Conservation (phyloP, 2,113 vertebrate genomes). For the Pungitius pungitius region DNA sequence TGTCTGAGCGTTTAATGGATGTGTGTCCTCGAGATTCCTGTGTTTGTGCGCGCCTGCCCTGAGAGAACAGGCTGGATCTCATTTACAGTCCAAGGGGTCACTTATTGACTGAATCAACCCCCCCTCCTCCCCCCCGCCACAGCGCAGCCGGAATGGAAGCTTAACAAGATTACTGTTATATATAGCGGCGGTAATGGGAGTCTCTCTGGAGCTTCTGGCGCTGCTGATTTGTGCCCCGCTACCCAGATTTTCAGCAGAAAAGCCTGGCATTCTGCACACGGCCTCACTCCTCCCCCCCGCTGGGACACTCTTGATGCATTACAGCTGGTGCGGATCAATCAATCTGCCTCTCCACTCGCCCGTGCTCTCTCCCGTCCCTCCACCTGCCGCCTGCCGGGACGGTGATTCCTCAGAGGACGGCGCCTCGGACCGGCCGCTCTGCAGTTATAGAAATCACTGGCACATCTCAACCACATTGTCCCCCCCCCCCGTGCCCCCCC, state of each 20-base stretch:
- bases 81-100: slow-evolving; percentile 75
- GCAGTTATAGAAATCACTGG: slow-evolving; percentile 33
- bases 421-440: slow-evolving; percentile 3
- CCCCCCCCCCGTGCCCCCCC: neutral
- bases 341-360: slow-evolving; percentile 49
- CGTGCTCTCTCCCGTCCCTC: slow-evolving; percentile 45
- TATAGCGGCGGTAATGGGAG: slow-evolving; percentile 74
- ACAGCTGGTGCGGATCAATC: slow-evolving; percentile 72
- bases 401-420: slow-evolving; percentile 46
- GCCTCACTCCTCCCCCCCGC: slow-evolving; percentile 54
- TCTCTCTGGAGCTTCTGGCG: slow-evolving; percentile 66
- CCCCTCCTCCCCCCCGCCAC: slow-evolving; percentile 64
- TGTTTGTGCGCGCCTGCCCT: slow-evolving; percentile 33
- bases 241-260: slow-evolving; percentile 59
- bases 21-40: neutral
- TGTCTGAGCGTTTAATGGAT: slow-evolving; percentile 4
- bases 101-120: slow-evolving; percentile 74
- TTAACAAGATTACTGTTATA: slow-evolving; percentile 79
- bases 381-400: slow-evolving; percentile 57
- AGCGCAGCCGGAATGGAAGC: slow-evolving; percentile 63
- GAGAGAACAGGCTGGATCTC: slow-evolving; percentile 58
- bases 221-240: slow-evolving; percentile 65
- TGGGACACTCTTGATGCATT: slow-evolving; percentile 72
- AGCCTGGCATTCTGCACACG: slow-evolving; percentile 52
- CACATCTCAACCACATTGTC: neutral